A percentile compares a stretch with the other conserved stretches of the same genome.
These are phyloP conservation scores for Pseudorectes ferrugineus DNA, from an alignment of 2,113 vertebrate genomes.

Conservation along the genomic window DNA sequence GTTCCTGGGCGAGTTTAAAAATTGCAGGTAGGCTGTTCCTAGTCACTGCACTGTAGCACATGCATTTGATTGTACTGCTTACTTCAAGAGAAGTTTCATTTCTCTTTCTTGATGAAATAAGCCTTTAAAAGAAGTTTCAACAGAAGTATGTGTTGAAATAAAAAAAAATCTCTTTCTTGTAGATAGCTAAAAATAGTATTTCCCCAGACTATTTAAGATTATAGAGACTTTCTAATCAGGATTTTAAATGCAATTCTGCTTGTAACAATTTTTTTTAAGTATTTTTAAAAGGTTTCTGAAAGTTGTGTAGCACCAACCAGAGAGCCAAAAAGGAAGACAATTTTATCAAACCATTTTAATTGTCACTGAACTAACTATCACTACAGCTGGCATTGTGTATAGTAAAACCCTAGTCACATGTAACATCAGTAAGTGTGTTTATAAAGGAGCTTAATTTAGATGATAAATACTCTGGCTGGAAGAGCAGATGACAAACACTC, in stretches of 20 bases:
- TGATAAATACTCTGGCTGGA: not conserved
- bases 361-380: not conserved
- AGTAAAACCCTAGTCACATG: not conserved
- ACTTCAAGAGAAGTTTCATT: not conserved
- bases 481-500: not conserved
- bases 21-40: not conserved
- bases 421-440: not conserved
- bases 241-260: not conserved
- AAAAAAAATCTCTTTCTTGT: not conserved
- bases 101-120: not conserved
- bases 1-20: not conserved
- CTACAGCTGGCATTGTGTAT: not conserved
- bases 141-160: not conserved
- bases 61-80: not conserved
- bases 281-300: not conserved
- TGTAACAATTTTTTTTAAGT: not conserved
- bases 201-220: not conserved
- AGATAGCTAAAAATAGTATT: not conserved
- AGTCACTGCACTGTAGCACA: not conserved
- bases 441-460: not conserved
- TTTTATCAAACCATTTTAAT: not conserved
- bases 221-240: not conserved
- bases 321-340: not conserved
- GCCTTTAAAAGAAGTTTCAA: not conserved
- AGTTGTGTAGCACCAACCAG: not conserved